Base-by-base conservation (phyloP, 2,113 vertebrate genomes). In the Platycercus adscitus region DNA sequence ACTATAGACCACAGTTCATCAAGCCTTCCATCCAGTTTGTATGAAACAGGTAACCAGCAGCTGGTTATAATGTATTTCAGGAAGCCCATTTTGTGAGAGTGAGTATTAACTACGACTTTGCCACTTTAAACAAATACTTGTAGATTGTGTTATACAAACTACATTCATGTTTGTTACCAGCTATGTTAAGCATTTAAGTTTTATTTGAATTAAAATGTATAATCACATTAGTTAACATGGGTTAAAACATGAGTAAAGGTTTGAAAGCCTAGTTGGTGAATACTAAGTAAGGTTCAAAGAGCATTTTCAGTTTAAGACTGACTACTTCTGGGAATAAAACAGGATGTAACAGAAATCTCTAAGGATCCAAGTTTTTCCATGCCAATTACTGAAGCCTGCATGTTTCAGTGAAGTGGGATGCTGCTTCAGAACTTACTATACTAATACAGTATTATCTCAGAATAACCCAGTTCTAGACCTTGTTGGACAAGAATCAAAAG, bases 401-500 rank as follows among this genome's bases (percentile, higher is more conserved):
- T 33, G 46, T 85, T 83, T 85, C 66, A 80, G 43, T 14, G 79
- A 79, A 88, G 76, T 41, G 70, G 69, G 68, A 73, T 46, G 49
- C 52, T 46, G 43, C 55, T 89, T 65, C 64, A 70, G 76, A 91
- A 83, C 10, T 77, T 63, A 56, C 13, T 37, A 66, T 41, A 76
- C 24, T 75, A 89, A 95, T 53, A 86, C 0, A 0, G 21, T n/a
- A 91, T 94, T 89, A 94, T 50, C 87, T 64, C 78, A 79, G 75
- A 79, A 89, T 71, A 81, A 88, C 20, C 33, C 61, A 72, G 13
- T 89, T 91, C 28, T 50, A 26, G 50, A 39, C 49, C 78, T 60
- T 85, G 47, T 71, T 79, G 78, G 84, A 94, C 73, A 81, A 89
- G 81, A 87, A 71, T 68, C 73, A 89, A 73, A 66, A 87, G 55